Conservation (phyloP, 2,113 vertebrate species). For the Dinomys branickii region DNA sequence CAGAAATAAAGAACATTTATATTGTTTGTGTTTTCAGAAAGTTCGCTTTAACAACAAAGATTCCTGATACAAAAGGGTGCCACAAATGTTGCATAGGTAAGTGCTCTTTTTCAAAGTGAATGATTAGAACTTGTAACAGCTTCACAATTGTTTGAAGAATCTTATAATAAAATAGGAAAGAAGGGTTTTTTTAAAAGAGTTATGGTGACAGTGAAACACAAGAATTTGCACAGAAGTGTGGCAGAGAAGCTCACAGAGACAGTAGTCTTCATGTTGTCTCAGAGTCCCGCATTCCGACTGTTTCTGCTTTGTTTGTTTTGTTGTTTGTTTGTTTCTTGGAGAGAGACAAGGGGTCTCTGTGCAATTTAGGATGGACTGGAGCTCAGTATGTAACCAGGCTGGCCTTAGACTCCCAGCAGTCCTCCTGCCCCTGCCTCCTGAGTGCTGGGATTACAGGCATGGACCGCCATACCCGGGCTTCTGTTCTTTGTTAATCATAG, state of each 20-base stretch:
- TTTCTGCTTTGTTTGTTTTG: background rate
- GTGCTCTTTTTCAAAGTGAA: background rate
- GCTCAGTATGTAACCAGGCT: background rate
- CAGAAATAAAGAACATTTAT: background rate
- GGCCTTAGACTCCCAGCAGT: background rate
- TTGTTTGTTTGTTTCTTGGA: background rate
- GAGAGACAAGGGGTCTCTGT: background rate
- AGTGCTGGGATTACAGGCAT: background rate
- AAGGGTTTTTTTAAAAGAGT: background rate
- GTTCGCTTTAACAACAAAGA: conserved; percentile 97
- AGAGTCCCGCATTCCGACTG: background rate
- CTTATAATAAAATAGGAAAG: background rate
- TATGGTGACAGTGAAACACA: background rate
- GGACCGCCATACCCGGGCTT: background rate
- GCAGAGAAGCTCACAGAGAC: conserved; percentile 14
- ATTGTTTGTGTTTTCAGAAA: conserved; percentile 89
- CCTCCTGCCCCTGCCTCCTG: background rate
- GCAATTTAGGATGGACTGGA: background rate
- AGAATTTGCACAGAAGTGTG: background rate
- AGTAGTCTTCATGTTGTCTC: conserved; percentile 13
- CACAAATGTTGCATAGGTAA: conserved; percentile 99
- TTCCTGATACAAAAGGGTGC: conserved; percentile 99
- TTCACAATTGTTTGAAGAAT: conserved; percentile 34
- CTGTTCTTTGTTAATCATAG: background rate
- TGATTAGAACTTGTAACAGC: background rate